Percentiles rank a stretch among this genome's conserved stretches.
Conservation (phyloP, 2,797 vertebrate species). For the Fundulus diaphanus region DNA sequence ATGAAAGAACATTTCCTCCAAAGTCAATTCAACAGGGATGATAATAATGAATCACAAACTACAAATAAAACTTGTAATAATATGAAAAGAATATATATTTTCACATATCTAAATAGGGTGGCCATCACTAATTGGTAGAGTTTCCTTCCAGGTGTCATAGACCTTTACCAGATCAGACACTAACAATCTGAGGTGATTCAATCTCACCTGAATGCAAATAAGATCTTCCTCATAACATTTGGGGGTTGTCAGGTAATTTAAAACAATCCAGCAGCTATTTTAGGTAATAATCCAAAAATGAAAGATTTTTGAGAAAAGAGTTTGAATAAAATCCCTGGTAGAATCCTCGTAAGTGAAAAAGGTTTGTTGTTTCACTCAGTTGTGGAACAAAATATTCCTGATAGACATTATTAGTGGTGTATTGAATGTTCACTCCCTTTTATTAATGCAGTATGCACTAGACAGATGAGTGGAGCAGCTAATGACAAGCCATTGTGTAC, state of each 20-base stretch:
- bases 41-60: constrained; percentile 25
- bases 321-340: too few species aligned
- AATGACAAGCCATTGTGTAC: background rate
- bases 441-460: background rate
- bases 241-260: background rate
- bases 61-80: background rate
- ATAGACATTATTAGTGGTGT: background rate
- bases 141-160: background rate
- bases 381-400: background rate
- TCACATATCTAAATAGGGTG: background rate
- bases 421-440: background rate
- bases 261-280: background rate
- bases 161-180: background rate
- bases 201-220: background rate
- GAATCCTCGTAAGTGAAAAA: too few species aligned
- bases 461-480: background rate
- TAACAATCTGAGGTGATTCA: background rate
- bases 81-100: constrained; percentile 5
- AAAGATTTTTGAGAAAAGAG: background rate
- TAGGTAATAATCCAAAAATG: background rate
- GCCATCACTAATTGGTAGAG: background rate
- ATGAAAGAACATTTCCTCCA: constrained; percentile 44
- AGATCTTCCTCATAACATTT: background rate
- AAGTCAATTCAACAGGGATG: constrained; percentile 34
- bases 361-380: background rate